A percentile compares a stretch with the other conserved stretches of the same genome.
These are phyloP conservation scores for Mercenaria mercenaria DNA, from an alignment of 1,140 invertebrate genomes.

Conservation along the genomic window DNA sequence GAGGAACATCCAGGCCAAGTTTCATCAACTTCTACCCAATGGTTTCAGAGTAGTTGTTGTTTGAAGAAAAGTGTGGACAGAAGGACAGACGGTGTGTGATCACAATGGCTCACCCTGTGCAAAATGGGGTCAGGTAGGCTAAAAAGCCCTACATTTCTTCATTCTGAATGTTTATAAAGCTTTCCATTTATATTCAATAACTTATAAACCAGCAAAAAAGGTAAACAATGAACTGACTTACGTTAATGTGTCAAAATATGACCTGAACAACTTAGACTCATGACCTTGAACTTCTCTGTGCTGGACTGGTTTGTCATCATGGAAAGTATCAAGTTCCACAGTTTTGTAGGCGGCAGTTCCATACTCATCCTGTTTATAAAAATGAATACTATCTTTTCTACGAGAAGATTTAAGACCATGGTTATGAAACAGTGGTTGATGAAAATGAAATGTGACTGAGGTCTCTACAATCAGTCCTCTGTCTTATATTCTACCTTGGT, in stretches of 20 bases:
- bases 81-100: too few species aligned
- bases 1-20: too few species aligned
- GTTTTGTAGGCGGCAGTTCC: conserved; percentile 92
- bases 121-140: too few species aligned
- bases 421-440: neutral
- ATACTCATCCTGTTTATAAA: conserved; percentile 88
- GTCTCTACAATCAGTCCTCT: neutral
- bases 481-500: neutral
- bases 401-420: neutral
- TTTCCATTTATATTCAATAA: too few species aligned
- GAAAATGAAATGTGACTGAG: neutral
- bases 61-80: too few species aligned
- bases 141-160: too few species aligned
- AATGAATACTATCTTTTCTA: neutral
- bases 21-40: too few species aligned
- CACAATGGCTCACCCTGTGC: too few species aligned
- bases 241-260: conserved; percentile 92
- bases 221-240: too few species aligned
- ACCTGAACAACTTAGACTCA: conserved; percentile 92
- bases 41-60: too few species aligned
- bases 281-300: conserved; percentile 93
- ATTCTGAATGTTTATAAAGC: too few species aligned
- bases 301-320: conserved; percentile 91
- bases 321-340: conserved; percentile 93
- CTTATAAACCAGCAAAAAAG: too few species aligned